phyloP scores from a whole-genome alignment of 2,113 vertebrate genomes.

The Halcyon senegalensis region DNA sequence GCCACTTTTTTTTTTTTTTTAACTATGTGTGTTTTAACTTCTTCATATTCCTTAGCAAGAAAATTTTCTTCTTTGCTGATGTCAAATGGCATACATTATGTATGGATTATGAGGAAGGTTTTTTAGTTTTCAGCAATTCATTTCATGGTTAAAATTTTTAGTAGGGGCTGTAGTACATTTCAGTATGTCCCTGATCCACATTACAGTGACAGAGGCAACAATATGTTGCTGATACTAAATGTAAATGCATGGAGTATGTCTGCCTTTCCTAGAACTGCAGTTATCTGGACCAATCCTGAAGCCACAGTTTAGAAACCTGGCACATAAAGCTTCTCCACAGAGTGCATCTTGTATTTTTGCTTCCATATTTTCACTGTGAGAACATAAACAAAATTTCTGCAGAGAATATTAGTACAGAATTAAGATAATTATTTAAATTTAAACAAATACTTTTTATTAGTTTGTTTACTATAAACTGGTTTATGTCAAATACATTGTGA shows the following conservation, averaged over 20 bases:
- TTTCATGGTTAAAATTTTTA: neutral
- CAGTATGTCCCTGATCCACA: neutral
- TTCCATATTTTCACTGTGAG: neutral
- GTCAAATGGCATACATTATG: neutral
- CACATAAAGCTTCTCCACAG: neutral
- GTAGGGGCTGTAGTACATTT: neutral
- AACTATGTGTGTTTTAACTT: neutral
- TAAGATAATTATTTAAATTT: neutral
- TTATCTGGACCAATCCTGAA: neutral
- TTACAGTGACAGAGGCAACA: neutral
- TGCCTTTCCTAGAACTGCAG: neutral
- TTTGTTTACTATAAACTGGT: neutral
- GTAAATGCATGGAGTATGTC: neutral
- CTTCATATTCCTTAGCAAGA: neutral
- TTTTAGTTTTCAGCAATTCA: neutral
- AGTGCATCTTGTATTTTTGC: neutral
- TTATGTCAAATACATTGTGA: neutral
- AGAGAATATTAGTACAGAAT: neutral
- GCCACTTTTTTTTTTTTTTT: neutral
- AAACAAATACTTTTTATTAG: neutral
- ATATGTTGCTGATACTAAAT: neutral
- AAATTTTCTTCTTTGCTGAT: neutral
- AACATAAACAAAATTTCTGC: neutral
- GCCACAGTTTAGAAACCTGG: neutral
- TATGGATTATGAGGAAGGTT: neutral